Conservation (phyloP, 2,113 vertebrate genomes). For the Apus apus region DNA sequence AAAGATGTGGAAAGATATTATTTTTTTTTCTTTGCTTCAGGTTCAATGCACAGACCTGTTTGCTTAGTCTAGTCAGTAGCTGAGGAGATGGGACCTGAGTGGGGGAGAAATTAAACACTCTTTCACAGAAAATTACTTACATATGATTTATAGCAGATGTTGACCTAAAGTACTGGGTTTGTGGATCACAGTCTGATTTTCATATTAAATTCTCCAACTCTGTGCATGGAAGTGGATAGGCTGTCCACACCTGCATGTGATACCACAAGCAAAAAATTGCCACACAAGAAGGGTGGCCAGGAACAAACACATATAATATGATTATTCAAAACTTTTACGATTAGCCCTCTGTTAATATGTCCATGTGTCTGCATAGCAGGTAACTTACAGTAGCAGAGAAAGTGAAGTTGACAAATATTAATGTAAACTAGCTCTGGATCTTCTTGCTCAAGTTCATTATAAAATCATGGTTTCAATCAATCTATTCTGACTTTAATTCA, state of each 20-base stretch:
- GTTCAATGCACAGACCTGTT: neutral
- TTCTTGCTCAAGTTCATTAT: neutral
- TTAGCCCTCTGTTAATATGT: neutral
- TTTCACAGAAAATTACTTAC: neutral
- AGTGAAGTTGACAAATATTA: neutral
- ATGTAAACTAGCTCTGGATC: neutral
- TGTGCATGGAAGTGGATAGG: fast-evolving
- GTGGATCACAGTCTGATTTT: neutral
- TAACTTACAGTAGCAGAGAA: neutral
- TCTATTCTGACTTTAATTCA: neutral
- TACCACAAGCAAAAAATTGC: no score
- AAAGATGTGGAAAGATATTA: neutral
- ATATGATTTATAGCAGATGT: neutral
- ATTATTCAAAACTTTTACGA: neutral
- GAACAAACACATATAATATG: fast-evolving
- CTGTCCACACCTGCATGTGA: neutral
- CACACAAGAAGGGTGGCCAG: neutral
- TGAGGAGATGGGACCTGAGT: neutral
- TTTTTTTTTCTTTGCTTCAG: neutral
- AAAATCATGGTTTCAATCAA: neutral
- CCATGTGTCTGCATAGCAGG: neutral
- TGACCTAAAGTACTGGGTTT: neutral
- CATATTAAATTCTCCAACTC: neutral
- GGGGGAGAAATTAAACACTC: neutral
- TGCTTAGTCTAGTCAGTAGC: neutral